phyloP scores from a whole-genome alignment of 2,113 vertebrate species.

The Psilopogon haemacephalus region DNA sequence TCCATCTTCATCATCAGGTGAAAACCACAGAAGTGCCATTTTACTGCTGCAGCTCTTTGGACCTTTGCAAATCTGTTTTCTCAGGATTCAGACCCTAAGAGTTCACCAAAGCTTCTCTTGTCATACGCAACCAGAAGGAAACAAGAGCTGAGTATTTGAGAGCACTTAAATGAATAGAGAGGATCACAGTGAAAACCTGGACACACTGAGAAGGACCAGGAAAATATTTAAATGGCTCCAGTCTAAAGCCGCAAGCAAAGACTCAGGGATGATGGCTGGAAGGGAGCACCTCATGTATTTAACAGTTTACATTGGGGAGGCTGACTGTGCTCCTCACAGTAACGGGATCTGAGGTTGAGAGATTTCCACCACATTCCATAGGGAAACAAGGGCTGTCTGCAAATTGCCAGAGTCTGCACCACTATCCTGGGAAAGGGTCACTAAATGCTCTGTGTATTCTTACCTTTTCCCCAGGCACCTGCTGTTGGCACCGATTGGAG shows the following conservation, averaged over 20 bases:
- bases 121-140: not conserved
- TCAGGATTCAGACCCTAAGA: not conserved
- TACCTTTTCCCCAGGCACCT: not conserved
- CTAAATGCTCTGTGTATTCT: not conserved
- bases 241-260: not conserved
- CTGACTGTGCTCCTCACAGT: not conserved
- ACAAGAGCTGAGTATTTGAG: not conserved
- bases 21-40: not conserved
- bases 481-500: not conserved
- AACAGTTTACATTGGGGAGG: not conserved
- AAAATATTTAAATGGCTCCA: not conserved
- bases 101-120: not conserved
- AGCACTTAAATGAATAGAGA: not conserved
- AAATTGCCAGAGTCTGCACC: not conserved
- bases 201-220: accelerated
- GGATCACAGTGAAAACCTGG: not conserved
- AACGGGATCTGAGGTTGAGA: not conserved
- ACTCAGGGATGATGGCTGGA: not conserved
- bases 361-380: not conserved
- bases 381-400: not conserved
- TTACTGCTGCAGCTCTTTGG: accelerated
- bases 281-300: not conserved
- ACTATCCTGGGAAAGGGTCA: not conserved
- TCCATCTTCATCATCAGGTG: not conserved
- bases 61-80: not conserved